A percentile compares a stretch with the other conserved stretches of the same genome.
phyloP scores from a whole-genome alignment of 2,888 invertebrate genomes.

The Malachius bipustulatus region DNA sequence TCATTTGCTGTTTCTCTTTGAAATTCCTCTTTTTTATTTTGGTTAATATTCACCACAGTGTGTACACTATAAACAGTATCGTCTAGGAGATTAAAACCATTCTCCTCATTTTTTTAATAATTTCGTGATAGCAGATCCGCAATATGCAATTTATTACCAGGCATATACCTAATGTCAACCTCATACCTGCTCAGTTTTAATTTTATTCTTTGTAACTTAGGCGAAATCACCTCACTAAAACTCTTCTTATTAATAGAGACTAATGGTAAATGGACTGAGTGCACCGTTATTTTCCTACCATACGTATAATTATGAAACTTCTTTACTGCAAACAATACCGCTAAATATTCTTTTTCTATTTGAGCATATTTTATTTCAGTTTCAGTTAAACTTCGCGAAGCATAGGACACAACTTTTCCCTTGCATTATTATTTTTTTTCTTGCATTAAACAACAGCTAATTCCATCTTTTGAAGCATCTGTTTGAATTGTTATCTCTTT shows the following conservation, averaged over 20 bases:
- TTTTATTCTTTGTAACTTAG: constrained; percentile 18
- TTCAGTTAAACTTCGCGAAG: constrained; percentile 16
- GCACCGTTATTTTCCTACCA: constrained; percentile 20
- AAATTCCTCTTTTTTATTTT: constrained; percentile 15
- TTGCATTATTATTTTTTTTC: too few species aligned
- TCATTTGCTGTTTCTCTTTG: constrained; percentile 13
- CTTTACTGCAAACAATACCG: constrained; percentile 22
- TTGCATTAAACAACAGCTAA: constrained; percentile 18
- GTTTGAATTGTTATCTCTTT: constrained; percentile 14
- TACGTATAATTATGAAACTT: constrained; percentile 27
- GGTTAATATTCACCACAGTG: constrained; percentile 16
- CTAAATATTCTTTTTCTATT: constrained; percentile 29
- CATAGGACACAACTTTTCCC: constrained; percentile 14
- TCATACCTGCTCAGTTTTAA: constrained; percentile 17
- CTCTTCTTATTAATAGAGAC: constrained; percentile 18
- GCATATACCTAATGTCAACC: constrained; percentile 15
- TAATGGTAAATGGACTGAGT: constrained; percentile 26
- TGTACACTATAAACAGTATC: constrained; percentile 11
- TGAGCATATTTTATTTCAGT: constrained; percentile 22
- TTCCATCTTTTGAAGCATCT: constrained; percentile 16
- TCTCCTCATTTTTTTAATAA: constrained; percentile 10
- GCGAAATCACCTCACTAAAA: constrained; percentile 8
- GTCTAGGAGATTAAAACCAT: constrained; percentile 11
- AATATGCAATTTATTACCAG: constrained; percentile 19
- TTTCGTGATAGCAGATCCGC: constrained; percentile 14